phyloP scores from a whole-genome alignment of 2,888 invertebrate species.

The Metallyticus violacea region DNA sequence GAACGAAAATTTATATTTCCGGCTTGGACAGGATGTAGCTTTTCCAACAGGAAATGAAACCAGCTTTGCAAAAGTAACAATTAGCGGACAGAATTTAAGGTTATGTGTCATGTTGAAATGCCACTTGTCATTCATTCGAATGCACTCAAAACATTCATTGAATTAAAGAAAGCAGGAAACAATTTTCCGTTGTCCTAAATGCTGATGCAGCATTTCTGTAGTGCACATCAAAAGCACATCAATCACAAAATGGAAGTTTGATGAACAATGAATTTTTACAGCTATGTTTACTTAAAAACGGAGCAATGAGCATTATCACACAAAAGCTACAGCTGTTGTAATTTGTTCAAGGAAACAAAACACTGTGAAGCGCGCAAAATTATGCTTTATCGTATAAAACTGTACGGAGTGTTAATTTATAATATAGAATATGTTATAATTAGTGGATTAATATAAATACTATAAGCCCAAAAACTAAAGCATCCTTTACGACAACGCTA shows the following conservation, averaged over 20 bases:
- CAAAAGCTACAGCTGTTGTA: no score
- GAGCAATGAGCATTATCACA: no score
- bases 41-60: background rate
- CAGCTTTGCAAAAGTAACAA: background rate
- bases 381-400: no score
- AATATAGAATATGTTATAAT: no score
- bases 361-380: no score
- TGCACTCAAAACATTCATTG: background rate
- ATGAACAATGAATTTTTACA: background rate
- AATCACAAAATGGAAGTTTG: background rate
- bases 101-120: background rate
- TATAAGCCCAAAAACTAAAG: no score
- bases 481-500: no score
- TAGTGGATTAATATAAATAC: no score
- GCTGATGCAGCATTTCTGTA: background rate
- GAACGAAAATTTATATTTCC: background rate
- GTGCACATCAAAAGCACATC: background rate
- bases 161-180: background rate
- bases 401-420: no score
- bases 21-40: background rate
- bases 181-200: background rate
- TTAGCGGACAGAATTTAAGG: background rate
- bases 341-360: no score
- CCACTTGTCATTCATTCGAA: no score
- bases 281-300: no score